Conservation (phyloP, 2,797 vertebrate genomes). For the Enteromius mattozi region DNA sequence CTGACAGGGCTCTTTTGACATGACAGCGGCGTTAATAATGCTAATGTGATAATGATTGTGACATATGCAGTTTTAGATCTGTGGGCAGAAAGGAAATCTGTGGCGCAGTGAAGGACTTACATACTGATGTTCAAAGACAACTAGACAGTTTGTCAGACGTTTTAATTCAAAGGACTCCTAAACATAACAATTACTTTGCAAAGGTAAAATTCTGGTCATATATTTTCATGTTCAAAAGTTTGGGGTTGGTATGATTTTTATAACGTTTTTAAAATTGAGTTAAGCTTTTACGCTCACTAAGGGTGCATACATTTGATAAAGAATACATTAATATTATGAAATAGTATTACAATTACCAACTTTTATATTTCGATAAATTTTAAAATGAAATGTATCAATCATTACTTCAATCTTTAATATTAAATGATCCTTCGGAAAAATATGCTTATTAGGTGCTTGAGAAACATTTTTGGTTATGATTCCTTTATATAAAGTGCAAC, state of each 20-base stretch:
- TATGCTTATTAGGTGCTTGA: not conserved
- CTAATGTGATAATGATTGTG: constrained; percentile 17
- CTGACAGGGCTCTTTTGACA: constrained; percentile 15
- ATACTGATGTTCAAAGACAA: not conserved
- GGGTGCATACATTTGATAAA: too few species aligned
- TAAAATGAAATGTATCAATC: not conserved
- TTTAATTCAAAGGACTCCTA: not conserved
- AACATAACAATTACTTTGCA: not conserved
- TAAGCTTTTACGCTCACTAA: not conserved
- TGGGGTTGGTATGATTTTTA: too few species aligned
- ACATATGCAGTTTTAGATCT: constrained; percentile 10
- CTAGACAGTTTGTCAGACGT: not conserved
- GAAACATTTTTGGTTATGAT: not conserved
- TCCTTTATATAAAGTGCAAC: not conserved
- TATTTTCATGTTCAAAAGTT: not conserved
- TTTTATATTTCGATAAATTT: not conserved
- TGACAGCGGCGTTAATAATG: constrained; percentile 8
- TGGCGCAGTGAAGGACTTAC: not conserved
- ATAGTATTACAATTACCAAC: too few species aligned
- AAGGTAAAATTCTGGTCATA: not conserved
- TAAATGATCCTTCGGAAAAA: not conserved
- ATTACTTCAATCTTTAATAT: not conserved
- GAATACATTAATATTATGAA: too few species aligned
- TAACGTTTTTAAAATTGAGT: not conserved
- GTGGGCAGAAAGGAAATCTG: not conserved